phyloP scores from a whole-genome alignment of 2,888 invertebrate genomes.

The Synanthedon formicaeformis region DNA sequence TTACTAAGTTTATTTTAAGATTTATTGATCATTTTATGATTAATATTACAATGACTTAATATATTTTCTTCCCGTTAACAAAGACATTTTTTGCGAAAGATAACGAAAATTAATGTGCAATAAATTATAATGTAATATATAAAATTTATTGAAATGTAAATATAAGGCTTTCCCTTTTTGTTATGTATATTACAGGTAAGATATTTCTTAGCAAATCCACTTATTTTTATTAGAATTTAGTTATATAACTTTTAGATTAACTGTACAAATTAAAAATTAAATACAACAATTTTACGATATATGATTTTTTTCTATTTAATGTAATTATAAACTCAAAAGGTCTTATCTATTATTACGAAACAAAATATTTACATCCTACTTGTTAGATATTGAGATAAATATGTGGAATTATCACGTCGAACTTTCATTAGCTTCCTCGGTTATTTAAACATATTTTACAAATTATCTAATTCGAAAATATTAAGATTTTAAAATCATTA shows the following conservation, averaged over 20 bases:
- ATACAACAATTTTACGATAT: neutral
- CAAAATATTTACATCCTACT: too few species aligned
- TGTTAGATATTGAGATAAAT: too few species aligned
- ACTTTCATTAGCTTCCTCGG: too few species aligned
- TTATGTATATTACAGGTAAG: conserved; percentile 31
- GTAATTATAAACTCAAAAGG: too few species aligned
- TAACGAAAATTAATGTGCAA: conserved; percentile 37
- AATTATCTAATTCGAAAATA: too few species aligned
- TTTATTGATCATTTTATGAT: conserved; percentile 12
- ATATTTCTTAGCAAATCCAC: conserved; percentile 2
- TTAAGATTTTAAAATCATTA: too few species aligned
- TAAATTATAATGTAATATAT: conserved; percentile 24
- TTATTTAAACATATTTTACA: too few species aligned
- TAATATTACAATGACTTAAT: conserved; percentile 42
- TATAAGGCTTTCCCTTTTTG: conserved; percentile 33
- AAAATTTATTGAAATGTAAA: neutral
- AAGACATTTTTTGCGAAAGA: conserved; percentile 28
- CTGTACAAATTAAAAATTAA: conserved; percentile 1
- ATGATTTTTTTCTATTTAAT: too few species aligned
- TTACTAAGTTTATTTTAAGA: neutral
- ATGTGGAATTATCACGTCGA: too few species aligned
- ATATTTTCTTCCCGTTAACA: conserved; percentile 38
- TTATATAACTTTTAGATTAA: neutral
- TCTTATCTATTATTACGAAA: too few species aligned
- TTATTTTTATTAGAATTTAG: conserved; percentile 1